These are phyloP conservation scores for Etheostoma spectabile DNA, from an alignment of 2,113 vertebrate species.

Conservation along the genomic window DNA sequence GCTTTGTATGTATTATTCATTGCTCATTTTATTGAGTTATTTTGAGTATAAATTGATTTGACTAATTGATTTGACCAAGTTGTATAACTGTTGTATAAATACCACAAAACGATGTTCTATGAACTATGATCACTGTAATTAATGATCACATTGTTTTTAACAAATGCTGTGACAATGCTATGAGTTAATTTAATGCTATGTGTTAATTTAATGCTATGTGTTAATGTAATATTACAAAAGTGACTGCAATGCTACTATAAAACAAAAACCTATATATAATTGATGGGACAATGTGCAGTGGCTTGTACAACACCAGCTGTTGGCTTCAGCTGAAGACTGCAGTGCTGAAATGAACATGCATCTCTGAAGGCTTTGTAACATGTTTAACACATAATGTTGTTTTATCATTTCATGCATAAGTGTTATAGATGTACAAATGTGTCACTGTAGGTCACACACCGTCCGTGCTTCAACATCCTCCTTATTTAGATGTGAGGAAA, in stretches of 20 bases:
- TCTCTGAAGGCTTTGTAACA: conserved; percentile 3
- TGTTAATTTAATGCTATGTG: too few relatives aligned
- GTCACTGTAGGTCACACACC: neutral
- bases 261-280: conserved; percentile 34
- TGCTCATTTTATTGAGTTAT: neutral
- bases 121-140: neutral
- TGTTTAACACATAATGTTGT: conserved; percentile 51
- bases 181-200: too few relatives aligned
- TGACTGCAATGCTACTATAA: neutral
- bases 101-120: neutral
- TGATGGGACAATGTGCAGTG: conserved; percentile 28
- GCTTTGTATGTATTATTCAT: too few relatives aligned
- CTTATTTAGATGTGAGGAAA: neutral
- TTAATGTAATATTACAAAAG: conserved; percentile 5
- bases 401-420: conserved; percentile 41
- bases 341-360: conserved; percentile 26
- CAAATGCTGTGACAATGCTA: neutral
- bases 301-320: conserved; percentile 48
- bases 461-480: neutral
- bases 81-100: neutral
- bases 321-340: conserved; percentile 11
- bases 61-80: neutral
- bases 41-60: too few relatives aligned
- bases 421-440: conserved; percentile 19
- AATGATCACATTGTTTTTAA: neutral